phyloP scores from a whole-genome alignment of 2,113 vertebrate genomes.

The Oxyura jamaicensis region DNA sequence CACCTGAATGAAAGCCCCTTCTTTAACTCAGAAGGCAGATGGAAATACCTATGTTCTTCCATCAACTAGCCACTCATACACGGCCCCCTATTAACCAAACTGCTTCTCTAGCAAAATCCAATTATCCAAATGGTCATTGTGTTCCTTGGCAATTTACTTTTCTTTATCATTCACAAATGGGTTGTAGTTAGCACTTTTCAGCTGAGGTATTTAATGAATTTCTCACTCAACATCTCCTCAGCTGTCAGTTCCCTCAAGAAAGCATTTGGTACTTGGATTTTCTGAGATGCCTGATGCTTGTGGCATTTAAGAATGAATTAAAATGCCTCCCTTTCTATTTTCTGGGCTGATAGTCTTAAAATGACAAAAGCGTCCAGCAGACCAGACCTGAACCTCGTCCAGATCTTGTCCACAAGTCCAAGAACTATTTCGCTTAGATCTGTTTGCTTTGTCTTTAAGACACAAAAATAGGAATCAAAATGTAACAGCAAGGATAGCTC shows the following conservation, averaged over 20 bases:
- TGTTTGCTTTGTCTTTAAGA: background rate
- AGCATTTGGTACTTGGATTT: slow-evolving; percentile 33
- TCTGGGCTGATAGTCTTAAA: background rate
- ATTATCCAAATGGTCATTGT: background rate
- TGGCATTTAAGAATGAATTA: background rate
- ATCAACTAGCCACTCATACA: background rate
- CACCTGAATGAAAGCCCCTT: background rate
- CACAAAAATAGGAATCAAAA: background rate
- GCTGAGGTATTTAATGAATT: background rate
- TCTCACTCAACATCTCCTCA: background rate
- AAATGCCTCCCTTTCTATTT: slow-evolving; percentile 9
- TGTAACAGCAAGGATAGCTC: background rate
- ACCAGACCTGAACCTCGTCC: background rate
- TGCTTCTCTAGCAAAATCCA: background rate
- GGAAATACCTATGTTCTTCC: background rate
- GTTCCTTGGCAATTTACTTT: background rate
- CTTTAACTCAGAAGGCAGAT: background rate
- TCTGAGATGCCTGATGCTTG: background rate
- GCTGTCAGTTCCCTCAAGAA: background rate
- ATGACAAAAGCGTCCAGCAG: background rate
- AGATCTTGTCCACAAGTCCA: background rate
- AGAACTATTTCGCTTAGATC: background rate
- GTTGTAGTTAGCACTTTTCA: slow-evolving; percentile 8
- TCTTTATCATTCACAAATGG: background rate
- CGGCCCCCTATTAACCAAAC: background rate